Percentiles rank a stretch among this genome's conserved stretches.
Evolutionary conservation across 2,888 invertebrate species (phyloP).

Genomic region (Meiosimyza decipiens): DNA sequence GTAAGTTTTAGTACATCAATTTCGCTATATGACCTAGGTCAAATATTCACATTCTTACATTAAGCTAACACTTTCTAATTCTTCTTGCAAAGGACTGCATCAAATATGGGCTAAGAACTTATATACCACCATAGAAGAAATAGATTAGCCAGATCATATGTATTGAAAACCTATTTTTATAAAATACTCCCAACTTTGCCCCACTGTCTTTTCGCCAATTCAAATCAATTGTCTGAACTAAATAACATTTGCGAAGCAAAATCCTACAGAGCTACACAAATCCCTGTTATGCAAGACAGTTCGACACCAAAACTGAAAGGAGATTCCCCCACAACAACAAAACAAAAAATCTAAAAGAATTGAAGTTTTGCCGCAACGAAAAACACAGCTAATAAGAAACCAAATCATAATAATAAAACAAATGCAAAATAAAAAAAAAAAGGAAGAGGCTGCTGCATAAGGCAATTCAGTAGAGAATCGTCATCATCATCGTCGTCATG

Average conservation of each 20-base stretch:
- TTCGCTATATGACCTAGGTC: too few species aligned
- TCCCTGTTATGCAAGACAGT: slow-evolving; percentile 48
- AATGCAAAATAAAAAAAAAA: slow-evolving; percentile 2
- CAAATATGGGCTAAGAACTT: too few species aligned
- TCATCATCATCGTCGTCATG: slow-evolving; percentile 23
- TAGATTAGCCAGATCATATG: too few species aligned
- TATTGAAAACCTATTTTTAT: neutral
- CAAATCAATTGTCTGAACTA: neutral
- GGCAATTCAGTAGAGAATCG: neutral
- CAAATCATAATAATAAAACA: slow-evolving; percentile 25
- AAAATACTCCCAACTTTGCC: neutral
- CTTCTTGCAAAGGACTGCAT: too few species aligned
- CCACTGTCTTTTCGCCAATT: neutral
- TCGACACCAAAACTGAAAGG: slow-evolving; percentile 45
- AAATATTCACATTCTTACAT: too few species aligned
- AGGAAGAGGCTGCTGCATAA: neutral
- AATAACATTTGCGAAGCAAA: neutral
- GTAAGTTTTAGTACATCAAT: too few species aligned
- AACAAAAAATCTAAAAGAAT: slow-evolving; percentile 20
- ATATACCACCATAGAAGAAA: too few species aligned
- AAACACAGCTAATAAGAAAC: slow-evolving; percentile 47
- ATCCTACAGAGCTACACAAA: slow-evolving; percentile 38
- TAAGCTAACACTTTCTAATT: too few species aligned
- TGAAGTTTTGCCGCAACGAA: slow-evolving; percentile 17
- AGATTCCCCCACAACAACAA: slow-evolving; percentile 13